A percentile compares a stretch with the other conserved stretches of the same genome.
Conservation (phyloP, 2,888 invertebrate genomes). For the Himalopsyche anomala region DNA sequence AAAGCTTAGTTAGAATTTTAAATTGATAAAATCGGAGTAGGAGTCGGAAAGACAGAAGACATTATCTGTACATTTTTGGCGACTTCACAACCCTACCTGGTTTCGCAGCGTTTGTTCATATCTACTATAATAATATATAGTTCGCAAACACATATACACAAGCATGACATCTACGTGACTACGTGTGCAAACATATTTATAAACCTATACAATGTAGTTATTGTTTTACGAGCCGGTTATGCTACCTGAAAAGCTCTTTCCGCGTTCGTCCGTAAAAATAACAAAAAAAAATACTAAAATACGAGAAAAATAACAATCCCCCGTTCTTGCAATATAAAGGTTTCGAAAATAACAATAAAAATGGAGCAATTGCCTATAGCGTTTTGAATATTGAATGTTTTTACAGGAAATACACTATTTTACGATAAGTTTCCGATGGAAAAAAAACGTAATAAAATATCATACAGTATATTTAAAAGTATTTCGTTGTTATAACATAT, state of each 20-base stretch:
- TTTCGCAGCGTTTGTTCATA: too few species aligned
- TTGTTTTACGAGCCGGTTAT: conserved; percentile 39
- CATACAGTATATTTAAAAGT: conserved; percentile 13
- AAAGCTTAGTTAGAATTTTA: too few species aligned
- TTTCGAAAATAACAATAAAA: conserved; percentile 45
- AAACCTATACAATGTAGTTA: conserved; percentile 43
- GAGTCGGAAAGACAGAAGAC: too few species aligned
- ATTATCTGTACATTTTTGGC: too few species aligned
- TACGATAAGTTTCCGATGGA: conserved; percentile 40
- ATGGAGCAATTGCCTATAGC: conserved; percentile 35
- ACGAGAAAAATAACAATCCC: conserved; percentile 39
- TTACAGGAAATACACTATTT: conserved; percentile 22
- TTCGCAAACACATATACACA: neutral
- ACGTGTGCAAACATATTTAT: conserved; percentile 42
- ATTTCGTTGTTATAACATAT: neutral
- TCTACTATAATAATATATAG: too few species aligned
- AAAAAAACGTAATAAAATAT: conserved; percentile 23
- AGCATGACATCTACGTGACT: neutral
- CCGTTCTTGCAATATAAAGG: conserved; percentile 36
- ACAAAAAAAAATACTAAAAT: conserved; percentile 40
- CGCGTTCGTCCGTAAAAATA: conserved; percentile 38
- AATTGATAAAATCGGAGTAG: too few species aligned
- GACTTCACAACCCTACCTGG: too few species aligned
- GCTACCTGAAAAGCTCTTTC: conserved; percentile 43
- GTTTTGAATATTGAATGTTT: conserved; percentile 32